Evolutionary conservation across 2,888 invertebrate genomes (phyloP).

Genomic region (Apamea anceps): DNA sequence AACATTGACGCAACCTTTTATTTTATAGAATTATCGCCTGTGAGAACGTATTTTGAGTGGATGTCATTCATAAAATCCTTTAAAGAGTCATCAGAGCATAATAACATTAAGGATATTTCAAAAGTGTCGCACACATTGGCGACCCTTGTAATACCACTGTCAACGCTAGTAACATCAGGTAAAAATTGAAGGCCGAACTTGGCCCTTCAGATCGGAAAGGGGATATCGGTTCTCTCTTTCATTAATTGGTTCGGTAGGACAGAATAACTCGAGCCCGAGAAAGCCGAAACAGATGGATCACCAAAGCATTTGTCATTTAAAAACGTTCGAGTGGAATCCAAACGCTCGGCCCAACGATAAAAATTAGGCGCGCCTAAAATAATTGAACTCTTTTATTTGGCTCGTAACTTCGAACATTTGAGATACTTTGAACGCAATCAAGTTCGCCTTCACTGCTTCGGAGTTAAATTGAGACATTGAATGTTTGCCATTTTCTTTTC

Average conservation of each 20-base stretch:
- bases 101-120: conserved; percentile 77
- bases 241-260: conserved; percentile 82
- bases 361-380: conserved; percentile 83
- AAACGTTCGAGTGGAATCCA: conserved; percentile 79
- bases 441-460: conserved; percentile 74
- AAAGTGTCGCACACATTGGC: conserved; percentile 79
- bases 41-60: conserved; percentile 61
- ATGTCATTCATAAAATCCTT: conserved; percentile 71
- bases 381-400: conserved; percentile 80
- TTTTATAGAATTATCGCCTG: conserved; percentile 63
- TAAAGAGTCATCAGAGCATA: conserved; percentile 72
- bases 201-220: conserved; percentile 79
- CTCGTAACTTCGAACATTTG: conserved; percentile 73
- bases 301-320: conserved; percentile 80
- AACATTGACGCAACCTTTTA: conserved; percentile 58
- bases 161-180: conserved; percentile 87
- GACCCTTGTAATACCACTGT: conserved; percentile 85
- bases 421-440: conserved; percentile 82
- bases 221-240: conserved; percentile 82
- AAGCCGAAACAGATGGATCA: conserved; percentile 80
- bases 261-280: conserved; percentile 70
- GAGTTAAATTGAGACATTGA: conserved; percentile 88
- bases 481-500: conserved; percentile 87
- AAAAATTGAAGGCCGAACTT: conserved; percentile 85
- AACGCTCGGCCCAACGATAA: conserved; percentile 74